Evolutionary conservation across 2,797 vertebrate species (phyloP).

Genomic region (Spea hammondii): DNA sequence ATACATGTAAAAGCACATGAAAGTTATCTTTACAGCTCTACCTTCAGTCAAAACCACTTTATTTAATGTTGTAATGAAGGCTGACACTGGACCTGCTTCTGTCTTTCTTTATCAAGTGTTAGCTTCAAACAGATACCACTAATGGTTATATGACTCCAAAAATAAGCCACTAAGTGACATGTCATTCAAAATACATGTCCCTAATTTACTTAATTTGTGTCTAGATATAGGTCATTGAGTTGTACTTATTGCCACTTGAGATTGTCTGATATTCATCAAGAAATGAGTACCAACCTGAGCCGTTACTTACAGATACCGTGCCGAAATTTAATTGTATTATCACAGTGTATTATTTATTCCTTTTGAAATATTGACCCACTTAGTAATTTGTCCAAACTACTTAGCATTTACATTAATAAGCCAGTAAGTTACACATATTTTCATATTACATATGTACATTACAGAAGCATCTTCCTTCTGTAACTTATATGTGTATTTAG

Average conservation of each 20-base stretch:
- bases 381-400: no score
- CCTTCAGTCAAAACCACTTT: neutral
- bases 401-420: no score
- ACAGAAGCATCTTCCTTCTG: no score
- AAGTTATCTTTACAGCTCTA: neutral
- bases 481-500: no score
- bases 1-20: no score
- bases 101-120: conserved; percentile 29
- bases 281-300: neutral
- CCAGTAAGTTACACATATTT: no score
- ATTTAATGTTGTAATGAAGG: conserved; percentile 25
- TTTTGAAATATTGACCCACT: neutral
- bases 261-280: neutral
- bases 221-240: neutral
- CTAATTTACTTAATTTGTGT: conserved; percentile 23
- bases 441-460: no score
- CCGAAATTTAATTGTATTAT: no score
- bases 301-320: neutral
- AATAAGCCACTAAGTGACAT: conserved; percentile 27
- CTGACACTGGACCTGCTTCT: conserved; percentile 19
- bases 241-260: neutral
- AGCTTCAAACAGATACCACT: conserved; percentile 31
- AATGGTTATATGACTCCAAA: conserved; percentile 36
- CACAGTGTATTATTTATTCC: no score
- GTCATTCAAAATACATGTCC: conserved; percentile 4